Evolutionary conservation across 2,797 vertebrate species (phyloP).

Genomic region (Margarornis squamiger): DNA sequence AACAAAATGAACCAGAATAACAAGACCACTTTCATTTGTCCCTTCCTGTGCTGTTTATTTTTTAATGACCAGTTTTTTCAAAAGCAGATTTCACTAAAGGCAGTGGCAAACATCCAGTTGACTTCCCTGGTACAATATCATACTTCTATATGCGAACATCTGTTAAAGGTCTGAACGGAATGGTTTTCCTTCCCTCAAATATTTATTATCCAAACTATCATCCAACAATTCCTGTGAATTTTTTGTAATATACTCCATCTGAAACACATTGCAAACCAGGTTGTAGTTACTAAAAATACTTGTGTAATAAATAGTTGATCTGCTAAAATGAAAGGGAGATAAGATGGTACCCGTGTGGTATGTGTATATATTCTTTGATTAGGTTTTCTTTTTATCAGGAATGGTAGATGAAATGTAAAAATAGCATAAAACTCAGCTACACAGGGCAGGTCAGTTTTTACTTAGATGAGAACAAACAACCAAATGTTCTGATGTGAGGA

Average conservation of each 20-base stretch:
- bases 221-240: slow-evolving; percentile 11
- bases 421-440: neutral
- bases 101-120: slow-evolving; percentile 20
- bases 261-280: slow-evolving; percentile 41
- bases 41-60: slow-evolving; percentile 17
- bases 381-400: slow-evolving; percentile 22
- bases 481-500: neutral
- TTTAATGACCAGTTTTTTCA: neutral
- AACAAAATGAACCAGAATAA: neutral
- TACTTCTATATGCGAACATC: slow-evolving; percentile 13
- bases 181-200: neutral
- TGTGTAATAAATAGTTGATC: slow-evolving; percentile 41
- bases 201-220: slow-evolving; percentile 10
- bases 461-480: neutral
- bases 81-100: neutral
- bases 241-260: slow-evolving; percentile 15
- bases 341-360: slow-evolving; percentile 4
- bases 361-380: slow-evolving; percentile 15
- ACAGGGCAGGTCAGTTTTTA: neutral
- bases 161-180: slow-evolving; percentile 25
- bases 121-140: neutral
- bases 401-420: slow-evolving; percentile 46
- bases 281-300: slow-evolving; percentile 62
- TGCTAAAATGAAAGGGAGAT: slow-evolving; percentile 42
- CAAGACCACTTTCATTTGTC: neutral